These are phyloP conservation scores for Stenolophus ochropezus DNA, from an alignment of 2,888 invertebrate genomes.

Conservation along the genomic window DNA sequence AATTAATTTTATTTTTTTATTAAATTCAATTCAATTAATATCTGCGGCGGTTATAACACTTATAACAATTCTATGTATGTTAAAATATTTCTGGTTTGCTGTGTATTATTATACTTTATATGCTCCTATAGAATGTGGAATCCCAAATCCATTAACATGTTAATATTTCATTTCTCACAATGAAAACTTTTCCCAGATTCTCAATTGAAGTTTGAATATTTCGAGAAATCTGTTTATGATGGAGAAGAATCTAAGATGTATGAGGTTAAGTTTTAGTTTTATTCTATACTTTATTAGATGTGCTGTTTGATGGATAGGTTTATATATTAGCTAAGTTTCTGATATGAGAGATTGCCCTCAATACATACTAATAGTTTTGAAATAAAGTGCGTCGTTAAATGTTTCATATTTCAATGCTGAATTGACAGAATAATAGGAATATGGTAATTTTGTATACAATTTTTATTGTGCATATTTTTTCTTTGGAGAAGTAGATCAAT, in stretches of 20 bases:
- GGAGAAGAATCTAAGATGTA: background rate
- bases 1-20: too few species aligned
- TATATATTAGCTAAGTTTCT: conserved; percentile 22
- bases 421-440: background rate
- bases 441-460: background rate
- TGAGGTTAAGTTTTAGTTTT: background rate
- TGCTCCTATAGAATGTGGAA: too few species aligned
- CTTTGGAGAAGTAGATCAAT: background rate
- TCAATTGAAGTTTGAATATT: background rate
- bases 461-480: background rate
- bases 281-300: background rate
- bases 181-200: conserved; percentile 5
- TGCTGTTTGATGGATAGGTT: conserved; percentile 1
- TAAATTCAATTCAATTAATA: too few species aligned
- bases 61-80: too few species aligned
- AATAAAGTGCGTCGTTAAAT: background rate
- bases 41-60: too few species aligned
- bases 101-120: too few species aligned
- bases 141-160: too few species aligned
- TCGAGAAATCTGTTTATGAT: background rate
- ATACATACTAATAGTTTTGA: background rate
- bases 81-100: too few species aligned
- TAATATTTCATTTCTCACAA: conserved; percentile 38
- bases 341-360: background rate
- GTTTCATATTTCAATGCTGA: background rate